These are phyloP conservation scores for Tympanuchus pallidicinctus DNA, from an alignment of 2,113 vertebrate species.

Conservation along the genomic window DNA sequence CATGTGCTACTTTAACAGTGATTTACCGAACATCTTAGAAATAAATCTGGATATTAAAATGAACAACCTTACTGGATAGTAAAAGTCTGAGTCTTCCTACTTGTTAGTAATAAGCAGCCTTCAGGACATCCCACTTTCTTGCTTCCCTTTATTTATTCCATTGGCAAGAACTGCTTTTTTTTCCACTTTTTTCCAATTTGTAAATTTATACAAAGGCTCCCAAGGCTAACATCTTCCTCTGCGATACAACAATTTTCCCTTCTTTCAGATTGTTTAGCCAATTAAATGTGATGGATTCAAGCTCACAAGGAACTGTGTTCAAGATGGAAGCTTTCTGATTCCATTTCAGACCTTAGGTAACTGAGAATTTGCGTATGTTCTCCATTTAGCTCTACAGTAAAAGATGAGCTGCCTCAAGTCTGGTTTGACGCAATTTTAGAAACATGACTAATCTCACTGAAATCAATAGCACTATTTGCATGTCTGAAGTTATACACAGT, in stretches of 20 bases:
- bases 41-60: not conserved
- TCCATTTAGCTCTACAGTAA: not conserved
- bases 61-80: not conserved
- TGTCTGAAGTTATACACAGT: not conserved
- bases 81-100: not conserved
- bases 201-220: not conserved
- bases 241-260: not conserved
- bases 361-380: not conserved
- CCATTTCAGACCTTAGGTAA: not conserved
- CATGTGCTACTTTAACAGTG: not conserved
- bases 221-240: not conserved
- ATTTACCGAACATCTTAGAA: not conserved
- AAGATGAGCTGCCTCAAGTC: not conserved
- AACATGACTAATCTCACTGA: slow-evolving; percentile 10
- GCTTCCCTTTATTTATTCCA: not conserved
- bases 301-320: not conserved
- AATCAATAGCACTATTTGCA: not conserved
- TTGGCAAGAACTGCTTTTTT: not conserved
- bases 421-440: slow-evolving; percentile 6
- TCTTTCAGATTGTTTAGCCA: not conserved
- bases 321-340: not conserved
- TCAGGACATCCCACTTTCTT: not conserved
- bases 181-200: not conserved
- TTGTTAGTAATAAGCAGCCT: not conserved
- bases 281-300: not conserved